Conservation (phyloP, 2,888 invertebrate genomes). For the Ornithoptera priamus region DNA sequence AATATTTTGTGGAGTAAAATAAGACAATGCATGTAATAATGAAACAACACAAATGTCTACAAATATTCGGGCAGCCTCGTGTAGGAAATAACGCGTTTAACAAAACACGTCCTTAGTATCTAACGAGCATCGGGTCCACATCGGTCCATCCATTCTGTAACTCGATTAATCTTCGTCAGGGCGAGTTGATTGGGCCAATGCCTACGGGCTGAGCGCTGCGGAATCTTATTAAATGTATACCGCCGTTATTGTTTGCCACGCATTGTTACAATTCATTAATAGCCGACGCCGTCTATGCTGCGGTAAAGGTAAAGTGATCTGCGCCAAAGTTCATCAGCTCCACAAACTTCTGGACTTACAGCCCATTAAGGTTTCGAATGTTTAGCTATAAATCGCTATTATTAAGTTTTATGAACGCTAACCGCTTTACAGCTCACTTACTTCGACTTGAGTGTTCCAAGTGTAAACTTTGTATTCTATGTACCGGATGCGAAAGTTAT, state of each 20-base stretch:
- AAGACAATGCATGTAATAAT: neutral
- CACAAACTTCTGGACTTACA: constrained; percentile 25
- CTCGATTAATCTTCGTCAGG: constrained; percentile 71
- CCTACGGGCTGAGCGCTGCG: constrained; percentile 66
- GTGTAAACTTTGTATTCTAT: constrained; percentile 22
- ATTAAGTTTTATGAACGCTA: constrained; percentile 26
- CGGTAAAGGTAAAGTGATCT: constrained; percentile 38
- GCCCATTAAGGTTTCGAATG: constrained; percentile 23
- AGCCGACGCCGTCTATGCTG: constrained; percentile 55
- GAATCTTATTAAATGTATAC: constrained; percentile 70
- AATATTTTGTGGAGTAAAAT: neutral
- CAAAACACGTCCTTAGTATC: constrained; percentile 40
- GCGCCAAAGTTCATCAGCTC: constrained; percentile 21
- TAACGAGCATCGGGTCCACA: constrained; percentile 42
- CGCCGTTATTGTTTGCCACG: constrained; percentile 65
- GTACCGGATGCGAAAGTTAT: constrained; percentile 19
- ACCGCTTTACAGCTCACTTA: constrained; percentile 27
- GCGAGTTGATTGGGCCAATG: constrained; percentile 61
- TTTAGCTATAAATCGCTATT: constrained; percentile 26
- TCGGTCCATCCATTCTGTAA: constrained; percentile 47
- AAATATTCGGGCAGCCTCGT: constrained; percentile 15
- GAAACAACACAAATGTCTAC: constrained; percentile 2
- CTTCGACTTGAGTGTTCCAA: constrained; percentile 23
- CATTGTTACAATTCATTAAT: constrained; percentile 72
- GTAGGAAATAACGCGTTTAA: constrained; percentile 24